Evolutionary conservation across 2,113 vertebrate genomes (phyloP), one percentile per base, ranked within the genome.

Genomic region (Mesitornis unicolor): DNA sequence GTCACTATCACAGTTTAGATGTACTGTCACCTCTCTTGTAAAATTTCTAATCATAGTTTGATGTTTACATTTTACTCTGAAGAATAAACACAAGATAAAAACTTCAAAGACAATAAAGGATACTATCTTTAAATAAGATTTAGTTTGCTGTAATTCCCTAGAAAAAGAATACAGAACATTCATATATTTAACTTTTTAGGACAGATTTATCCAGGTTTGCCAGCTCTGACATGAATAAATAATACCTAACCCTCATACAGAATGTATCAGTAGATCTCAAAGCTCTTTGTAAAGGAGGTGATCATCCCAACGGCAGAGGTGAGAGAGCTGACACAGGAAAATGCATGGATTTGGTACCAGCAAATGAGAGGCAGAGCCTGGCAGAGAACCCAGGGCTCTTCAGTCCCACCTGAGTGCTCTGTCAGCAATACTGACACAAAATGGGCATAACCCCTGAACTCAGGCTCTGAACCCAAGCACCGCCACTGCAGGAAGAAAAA

Each of bases 41-140:
- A 43, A 64, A 79, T 82, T 87, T 76, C 63, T 53, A 87, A 94
- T 87, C 89, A 67, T 19, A 42, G 61, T 38, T 54, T 19, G 29
- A 69, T 51, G 59, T 87, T 91, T 93, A 79, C 29, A 36, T 93
- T 94, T 94, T 40, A 64, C 79, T 82, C 56, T 93, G 33, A 95
- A 83, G 77, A 89, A 89, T 28, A 92, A 95, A 84, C 35, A 68
- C 36, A n/a, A 63, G 28, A 79, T 33, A 69, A 87, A 89, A 60
- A 64, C 90, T 85, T 95, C 82, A 91, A 93, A 94, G 75, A 38
- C 9, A 63, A 73, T 36, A 79, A 33, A 2, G 10, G n/a, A 79
- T 56, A 48, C 53, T 64, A 21, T 78, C 60, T 89, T 78, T 43
- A 81, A 81, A 29, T 79, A 87, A 51, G 53, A 88, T 22, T 43